A percentile compares a stretch with the other conserved stretches of the same genome.
phyloP scores from a whole-genome alignment of 1,140 invertebrate genomes.

The Pararge aegeria region DNA sequence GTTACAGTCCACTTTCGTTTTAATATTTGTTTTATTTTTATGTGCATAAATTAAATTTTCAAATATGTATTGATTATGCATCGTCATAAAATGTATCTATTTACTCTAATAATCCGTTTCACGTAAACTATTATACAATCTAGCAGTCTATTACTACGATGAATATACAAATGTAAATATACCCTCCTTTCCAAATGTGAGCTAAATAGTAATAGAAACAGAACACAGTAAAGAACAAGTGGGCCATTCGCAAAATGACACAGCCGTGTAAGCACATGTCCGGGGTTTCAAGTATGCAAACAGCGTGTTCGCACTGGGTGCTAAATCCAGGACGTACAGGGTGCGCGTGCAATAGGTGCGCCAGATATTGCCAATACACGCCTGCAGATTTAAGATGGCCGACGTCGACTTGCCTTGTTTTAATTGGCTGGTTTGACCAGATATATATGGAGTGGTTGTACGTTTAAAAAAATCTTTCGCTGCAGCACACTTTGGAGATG shows the following conservation, averaged over 20 bases:
- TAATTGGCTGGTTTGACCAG: constrained; percentile 54
- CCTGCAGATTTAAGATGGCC: constrained; percentile 71
- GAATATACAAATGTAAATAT: too few relatives aligned
- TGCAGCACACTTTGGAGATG: too few relatives aligned
- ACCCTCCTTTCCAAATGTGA: too few relatives aligned
- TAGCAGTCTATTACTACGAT: too few relatives aligned
- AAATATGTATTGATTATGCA: too few relatives aligned
- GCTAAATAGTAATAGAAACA: neutral
- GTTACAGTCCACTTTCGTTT: too few relatives aligned
- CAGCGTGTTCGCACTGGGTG: constrained; percentile 32
- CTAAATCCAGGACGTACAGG: constrained; percentile 44
- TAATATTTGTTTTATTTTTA: too few relatives aligned
- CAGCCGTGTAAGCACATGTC: constrained; percentile 5
- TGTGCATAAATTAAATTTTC: too few relatives aligned
- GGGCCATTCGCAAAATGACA: neutral
- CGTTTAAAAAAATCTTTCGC: constrained; percentile 1
- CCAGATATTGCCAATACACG: constrained; percentile 70
- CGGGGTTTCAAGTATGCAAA: constrained; percentile 25
- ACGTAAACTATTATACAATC: too few relatives aligned
- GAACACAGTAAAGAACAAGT: neutral
- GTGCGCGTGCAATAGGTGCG: constrained; percentile 51
- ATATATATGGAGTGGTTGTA: constrained; percentile 40
- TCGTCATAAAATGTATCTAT: too few relatives aligned
- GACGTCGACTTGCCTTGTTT: constrained; percentile 69
- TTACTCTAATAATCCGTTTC: too few relatives aligned